Conservation (phyloP, 2,113 vertebrate genomes). For the Pionites leucogaster region DNA sequence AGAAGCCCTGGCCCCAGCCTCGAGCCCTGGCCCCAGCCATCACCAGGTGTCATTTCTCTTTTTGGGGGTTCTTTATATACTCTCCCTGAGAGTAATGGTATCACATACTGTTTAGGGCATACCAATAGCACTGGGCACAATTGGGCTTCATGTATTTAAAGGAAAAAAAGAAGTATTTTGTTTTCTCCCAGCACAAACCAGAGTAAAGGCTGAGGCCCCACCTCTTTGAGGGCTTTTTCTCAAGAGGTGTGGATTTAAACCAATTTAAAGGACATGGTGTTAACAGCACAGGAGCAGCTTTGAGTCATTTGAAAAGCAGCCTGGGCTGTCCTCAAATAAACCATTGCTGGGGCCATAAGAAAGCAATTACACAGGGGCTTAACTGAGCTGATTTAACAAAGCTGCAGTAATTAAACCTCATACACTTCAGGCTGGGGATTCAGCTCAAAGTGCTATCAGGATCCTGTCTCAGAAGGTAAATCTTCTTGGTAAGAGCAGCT, state of each 20-base stretch:
- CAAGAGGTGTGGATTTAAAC: background rate
- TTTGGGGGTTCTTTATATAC: accelerated
- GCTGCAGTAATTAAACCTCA: slow-evolving; percentile 64
- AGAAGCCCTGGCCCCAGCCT: background rate
- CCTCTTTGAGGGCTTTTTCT: background rate
- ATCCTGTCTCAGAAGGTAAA: background rate
- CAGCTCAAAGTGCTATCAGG: background rate
- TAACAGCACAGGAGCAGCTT: background rate
- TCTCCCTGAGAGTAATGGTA: background rate
- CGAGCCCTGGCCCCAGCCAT: accelerated
- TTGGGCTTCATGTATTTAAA: background rate
- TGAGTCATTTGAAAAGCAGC: background rate
- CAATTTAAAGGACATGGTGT: background rate
- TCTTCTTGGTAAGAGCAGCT: background rate
- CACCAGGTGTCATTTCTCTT: background rate
- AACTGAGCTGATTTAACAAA: slow-evolving; percentile 58
- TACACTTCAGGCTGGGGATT: slow-evolving; percentile 45
- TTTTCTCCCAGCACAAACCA: background rate
- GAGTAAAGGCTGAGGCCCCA: background rate
- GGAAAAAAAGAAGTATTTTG: background rate
- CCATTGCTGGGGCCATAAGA: slow-evolving; percentile 42
- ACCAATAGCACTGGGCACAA: background rate
- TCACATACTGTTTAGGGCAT: background rate
- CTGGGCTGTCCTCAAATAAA: slow-evolving; percentile 53
- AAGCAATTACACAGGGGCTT: slow-evolving; percentile 57